Evolutionary conservation across 2,113 vertebrate species (phyloP).

Genomic region (Glaucidium brasilianum): DNA sequence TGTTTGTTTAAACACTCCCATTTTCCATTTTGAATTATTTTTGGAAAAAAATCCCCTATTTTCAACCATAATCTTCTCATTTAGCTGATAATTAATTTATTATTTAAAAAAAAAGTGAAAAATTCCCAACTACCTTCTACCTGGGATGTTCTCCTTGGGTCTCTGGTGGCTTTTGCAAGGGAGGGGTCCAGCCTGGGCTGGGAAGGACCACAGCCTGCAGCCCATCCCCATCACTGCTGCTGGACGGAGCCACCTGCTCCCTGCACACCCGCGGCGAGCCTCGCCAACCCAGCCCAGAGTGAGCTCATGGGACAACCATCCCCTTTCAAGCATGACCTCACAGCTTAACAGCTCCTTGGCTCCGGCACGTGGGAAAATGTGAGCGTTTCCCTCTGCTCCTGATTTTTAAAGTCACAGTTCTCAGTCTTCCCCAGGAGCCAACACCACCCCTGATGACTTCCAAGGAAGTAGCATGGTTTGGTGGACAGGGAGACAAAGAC

Average conservation of each 20-base stretch:
- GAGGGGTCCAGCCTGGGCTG: not conserved
- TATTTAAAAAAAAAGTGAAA: not conserved
- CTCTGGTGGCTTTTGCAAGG: not conserved
- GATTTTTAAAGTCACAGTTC: not conserved
- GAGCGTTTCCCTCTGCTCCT: not conserved
- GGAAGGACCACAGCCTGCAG: not conserved
- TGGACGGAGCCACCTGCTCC: not conserved
- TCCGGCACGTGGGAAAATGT: not conserved
- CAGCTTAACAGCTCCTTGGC: not conserved
- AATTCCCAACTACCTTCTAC: not conserved
- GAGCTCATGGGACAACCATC: conserved; percentile 7
- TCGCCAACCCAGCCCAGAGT: rapidly evolving
- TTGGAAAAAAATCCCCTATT: rapidly evolving
- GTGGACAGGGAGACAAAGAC: not conserved
- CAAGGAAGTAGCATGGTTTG: not conserved
- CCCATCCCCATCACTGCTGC: rapidly evolving
- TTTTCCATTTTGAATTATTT: not conserved
- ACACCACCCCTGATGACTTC: not conserved
- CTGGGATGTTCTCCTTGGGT: not conserved
- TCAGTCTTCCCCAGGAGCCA: not conserved
- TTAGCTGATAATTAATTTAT: not conserved
- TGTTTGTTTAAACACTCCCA: not conserved
- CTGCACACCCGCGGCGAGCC: rapidly evolving
- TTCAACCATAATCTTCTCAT: not conserved
- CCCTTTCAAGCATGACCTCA: not conserved